Conservation (phyloP, 92 coral and sea anemone species). For the Palythoa heliodiscus region DNA sequence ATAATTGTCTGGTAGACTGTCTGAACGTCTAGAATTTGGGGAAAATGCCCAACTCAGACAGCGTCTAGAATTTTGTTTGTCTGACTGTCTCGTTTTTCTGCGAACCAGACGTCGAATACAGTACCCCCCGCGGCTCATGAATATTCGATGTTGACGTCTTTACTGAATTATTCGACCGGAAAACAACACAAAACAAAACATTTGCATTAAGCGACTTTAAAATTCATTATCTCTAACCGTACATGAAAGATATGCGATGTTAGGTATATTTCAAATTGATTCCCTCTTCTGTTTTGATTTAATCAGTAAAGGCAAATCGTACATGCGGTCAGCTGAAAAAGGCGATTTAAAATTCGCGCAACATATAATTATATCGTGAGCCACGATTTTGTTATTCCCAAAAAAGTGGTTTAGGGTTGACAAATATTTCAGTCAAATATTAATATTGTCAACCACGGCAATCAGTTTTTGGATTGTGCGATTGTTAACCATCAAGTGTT, state of each 20-base stretch:
- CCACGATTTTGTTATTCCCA: neutral
- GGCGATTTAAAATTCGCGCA: neutral
- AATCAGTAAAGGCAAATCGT: neutral
- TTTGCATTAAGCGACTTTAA: neutral
- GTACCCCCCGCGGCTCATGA: conserved; percentile 39
- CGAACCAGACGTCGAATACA: conserved; percentile 44
- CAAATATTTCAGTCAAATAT: neutral
- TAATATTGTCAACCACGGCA: neutral
- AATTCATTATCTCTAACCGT: neutral
- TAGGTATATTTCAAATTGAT: neutral
- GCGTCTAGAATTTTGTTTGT: conserved; percentile 49
- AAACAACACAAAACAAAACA: neutral
- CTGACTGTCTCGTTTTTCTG: conserved; percentile 50
- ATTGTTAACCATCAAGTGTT: neutral
- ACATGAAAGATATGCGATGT: neutral
- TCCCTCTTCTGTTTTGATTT: neutral
- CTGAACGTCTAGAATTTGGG: conserved; percentile 45
- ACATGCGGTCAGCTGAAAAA: neutral
- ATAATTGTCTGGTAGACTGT: conserved; percentile 49
- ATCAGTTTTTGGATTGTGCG: neutral
- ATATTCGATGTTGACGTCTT: conserved; percentile 37
- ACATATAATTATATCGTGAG: neutral
- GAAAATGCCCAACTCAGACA: conserved; percentile 40
- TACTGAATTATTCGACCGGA: conserved; percentile 7
- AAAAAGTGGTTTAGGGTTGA: neutral